Evolutionary conservation across 1,140 invertebrate genomes (phyloP), one percentile per base, ranked within the genome.

Genomic region (Drosophila obscura): DNA sequence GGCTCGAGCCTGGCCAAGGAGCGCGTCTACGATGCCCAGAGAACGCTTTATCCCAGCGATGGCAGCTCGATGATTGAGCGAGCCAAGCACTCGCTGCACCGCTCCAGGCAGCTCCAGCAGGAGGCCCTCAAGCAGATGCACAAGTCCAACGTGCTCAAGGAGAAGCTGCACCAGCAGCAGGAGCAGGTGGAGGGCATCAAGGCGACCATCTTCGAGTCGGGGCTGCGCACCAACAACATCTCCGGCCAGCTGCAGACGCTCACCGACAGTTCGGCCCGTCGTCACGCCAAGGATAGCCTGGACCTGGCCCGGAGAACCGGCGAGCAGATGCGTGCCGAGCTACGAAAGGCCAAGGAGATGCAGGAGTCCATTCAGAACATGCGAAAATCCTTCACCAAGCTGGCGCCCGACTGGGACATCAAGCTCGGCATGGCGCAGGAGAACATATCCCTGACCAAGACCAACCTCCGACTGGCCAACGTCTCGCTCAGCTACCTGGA

Each of bases 1-100:
- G 94, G 95, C 11, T 94, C 95, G 0, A 92, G 94, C 26, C 91
- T 94, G 39, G 93, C 94, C 28, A 93, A 94, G 48, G 92, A 93
- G 50, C 92, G 93, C 57, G 94, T 94, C 66, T 84, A 77, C 50
- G 64, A 72, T 44, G 84, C 90, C 67, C 90, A 60, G 43, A 80
- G 68, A 59, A 91, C 55, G 39, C 80, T 90, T 11, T 91, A 87
- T 72, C 92, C 71, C 71, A 90, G 66, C 84, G 79, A 85, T 45
- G 91, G 90, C 22, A 92, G 93, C 46, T 93, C 93, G 2, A 88
- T 94, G 60, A 90, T 92, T 2, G 85, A 91, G 11, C 92, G 91
- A 35, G 93, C 93, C 3, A 88, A 90, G 8, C 69, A 92, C 6
- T 93, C 93, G 11, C 72, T 92, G 56, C 90, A 93, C 52, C 77